Conservation (phyloP, 2,888 invertebrate species). For the Hirtodrosophila alboralis region DNA sequence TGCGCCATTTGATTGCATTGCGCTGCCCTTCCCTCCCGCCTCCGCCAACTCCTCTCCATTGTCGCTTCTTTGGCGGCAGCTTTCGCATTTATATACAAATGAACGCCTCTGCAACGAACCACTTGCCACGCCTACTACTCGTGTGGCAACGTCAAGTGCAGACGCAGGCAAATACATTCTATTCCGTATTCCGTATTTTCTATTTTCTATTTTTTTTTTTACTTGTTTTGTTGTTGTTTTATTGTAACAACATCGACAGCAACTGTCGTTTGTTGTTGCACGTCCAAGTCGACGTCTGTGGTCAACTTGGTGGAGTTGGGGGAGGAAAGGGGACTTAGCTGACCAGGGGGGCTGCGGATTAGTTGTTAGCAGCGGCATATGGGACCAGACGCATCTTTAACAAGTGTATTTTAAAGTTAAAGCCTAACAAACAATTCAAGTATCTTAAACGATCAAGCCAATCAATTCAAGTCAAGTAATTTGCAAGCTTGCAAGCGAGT, state of each 20-base stretch:
- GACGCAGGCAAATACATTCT: slow-evolving; percentile 75
- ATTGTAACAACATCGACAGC: slow-evolving; percentile 67
- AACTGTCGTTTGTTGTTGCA: slow-evolving; percentile 60
- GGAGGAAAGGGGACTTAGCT: background rate
- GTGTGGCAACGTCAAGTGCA: slow-evolving; percentile 62
- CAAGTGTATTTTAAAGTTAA: background rate
- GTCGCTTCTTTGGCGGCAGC: slow-evolving; percentile 72
- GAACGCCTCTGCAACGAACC: slow-evolving; percentile 67
- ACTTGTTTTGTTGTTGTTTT: slow-evolving; percentile 34
- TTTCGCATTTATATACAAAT: slow-evolving; percentile 73
- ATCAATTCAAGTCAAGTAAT: no score
- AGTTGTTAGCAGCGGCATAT: slow-evolving; percentile 1
- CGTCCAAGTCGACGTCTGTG: slow-evolving; percentile 48
- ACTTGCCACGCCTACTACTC: slow-evolving; percentile 35
- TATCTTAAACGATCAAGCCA: no score
- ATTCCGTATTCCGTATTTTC: no score
- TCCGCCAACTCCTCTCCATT: slow-evolving; percentile 50
- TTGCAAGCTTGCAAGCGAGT: no score
- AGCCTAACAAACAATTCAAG: no score
- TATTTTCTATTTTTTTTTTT: slow-evolving; percentile 29
- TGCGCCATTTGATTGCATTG: slow-evolving; percentile 79
- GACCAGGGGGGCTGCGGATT: background rate
- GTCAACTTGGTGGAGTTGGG: slow-evolving; percentile 3
- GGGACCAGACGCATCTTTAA: slow-evolving; percentile 1
- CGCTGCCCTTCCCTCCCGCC: slow-evolving; percentile 35